phyloP scores from a whole-genome alignment of 2,888 invertebrate species.

The Microctonus brassicae region DNA sequence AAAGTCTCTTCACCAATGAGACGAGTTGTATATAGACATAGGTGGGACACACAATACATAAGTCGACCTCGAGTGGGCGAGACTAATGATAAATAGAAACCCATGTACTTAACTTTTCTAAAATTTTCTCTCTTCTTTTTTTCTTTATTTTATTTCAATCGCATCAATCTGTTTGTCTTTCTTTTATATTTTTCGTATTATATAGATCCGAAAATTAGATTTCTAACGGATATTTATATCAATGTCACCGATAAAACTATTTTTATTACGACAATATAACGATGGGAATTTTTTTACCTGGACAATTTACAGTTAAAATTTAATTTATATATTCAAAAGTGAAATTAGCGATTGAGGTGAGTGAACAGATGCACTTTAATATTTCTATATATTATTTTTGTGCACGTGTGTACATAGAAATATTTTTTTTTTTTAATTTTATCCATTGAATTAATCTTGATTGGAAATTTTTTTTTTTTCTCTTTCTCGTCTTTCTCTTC shows the following conservation, averaged over 20 bases:
- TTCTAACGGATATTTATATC: conserved; percentile 18
- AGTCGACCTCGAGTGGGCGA: conserved; percentile 8
- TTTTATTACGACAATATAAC: background rate
- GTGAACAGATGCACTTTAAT: background rate
- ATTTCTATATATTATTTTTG: too few relatives aligned
- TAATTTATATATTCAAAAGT: conserved; percentile 3
- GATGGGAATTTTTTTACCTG: background rate
- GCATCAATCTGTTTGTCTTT: conserved; percentile 8
- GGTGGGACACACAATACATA: conserved; percentile 18
- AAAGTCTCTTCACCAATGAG: conserved; percentile 56
- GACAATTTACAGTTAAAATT: background rate
- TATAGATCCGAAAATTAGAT: background rate
- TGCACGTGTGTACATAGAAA: background rate
- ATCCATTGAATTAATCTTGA: conserved; percentile 18
- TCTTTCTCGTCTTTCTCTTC: conserved; percentile 29
- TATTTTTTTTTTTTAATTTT: background rate
- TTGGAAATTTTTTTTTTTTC: conserved; percentile 31
- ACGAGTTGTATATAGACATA: conserved; percentile 40
- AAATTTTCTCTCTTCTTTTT: conserved; percentile 26
- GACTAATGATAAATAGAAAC: conserved; percentile 31
- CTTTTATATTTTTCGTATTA: conserved; percentile 7
- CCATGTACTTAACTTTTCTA: background rate
- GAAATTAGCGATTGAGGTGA: conserved; percentile 2
- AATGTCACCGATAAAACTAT: background rate
- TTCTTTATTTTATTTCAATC: conserved; percentile 4